These are phyloP conservation scores for Pyrrhosoma nymphula DNA, from an alignment of 2,888 invertebrate genomes.

Conservation along the genomic window DNA sequence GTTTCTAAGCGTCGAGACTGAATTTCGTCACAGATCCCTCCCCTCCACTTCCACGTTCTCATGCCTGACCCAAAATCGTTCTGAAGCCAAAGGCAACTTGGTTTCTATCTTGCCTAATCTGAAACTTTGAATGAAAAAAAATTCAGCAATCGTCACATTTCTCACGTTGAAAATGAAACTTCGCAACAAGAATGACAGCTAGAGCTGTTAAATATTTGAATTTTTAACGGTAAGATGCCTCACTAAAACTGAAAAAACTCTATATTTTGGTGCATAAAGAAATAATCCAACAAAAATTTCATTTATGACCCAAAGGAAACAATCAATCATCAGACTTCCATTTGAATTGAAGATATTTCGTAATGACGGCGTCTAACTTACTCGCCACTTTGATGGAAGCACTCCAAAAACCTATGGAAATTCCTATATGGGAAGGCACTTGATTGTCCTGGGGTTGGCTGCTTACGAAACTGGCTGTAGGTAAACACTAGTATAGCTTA, in stretches of 20 bases:
- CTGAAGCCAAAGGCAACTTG: background rate
- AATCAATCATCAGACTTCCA: no score
- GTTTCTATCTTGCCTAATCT: background rate
- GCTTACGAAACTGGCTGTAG: no score
- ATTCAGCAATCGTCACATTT: background rate
- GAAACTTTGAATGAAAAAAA: background rate
- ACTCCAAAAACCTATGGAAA: no score
- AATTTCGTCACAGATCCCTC: background rate
- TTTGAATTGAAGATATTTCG: no score
- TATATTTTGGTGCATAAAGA: background rate
- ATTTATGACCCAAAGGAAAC: no score
- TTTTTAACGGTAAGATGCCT: background rate
- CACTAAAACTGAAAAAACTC: background rate
- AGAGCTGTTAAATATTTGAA: background rate
- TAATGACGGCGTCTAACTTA: no score
- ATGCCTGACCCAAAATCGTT: constrained; percentile 10
- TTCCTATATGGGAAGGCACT: no score
- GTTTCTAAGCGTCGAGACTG: background rate
- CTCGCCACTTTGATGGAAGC: no score
- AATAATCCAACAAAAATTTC: no score
- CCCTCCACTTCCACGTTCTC: background rate
- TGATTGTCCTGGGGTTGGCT: no score
- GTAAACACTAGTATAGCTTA: no score
- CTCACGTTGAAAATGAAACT: background rate
- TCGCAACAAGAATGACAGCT: background rate